Percentiles rank a stretch among this genome's conserved stretches.
These are phyloP conservation scores for Phainopepla nitens DNA, from an alignment of 2,113 vertebrate species.

Conservation along the genomic window DNA sequence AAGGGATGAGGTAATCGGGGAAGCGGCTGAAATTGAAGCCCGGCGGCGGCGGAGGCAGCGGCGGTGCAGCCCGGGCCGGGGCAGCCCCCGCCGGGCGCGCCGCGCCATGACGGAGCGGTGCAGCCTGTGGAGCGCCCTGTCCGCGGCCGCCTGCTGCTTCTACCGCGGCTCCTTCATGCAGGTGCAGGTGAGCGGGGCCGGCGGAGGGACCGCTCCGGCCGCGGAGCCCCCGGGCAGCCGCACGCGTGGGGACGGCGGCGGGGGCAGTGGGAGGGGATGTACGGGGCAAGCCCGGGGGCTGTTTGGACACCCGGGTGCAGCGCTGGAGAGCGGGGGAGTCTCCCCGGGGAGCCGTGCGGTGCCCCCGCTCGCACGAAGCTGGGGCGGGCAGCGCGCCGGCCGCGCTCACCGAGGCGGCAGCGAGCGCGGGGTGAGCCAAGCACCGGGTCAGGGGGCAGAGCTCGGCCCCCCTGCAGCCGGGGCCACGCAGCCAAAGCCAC, in stretches of 20 bases:
- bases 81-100: neutral
- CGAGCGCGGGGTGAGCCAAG: neutral
- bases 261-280: neutral
- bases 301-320: neutral
- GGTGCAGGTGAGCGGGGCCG: slow-evolving; percentile 88
- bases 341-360: neutral
- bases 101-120: slow-evolving; percentile 90
- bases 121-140: slow-evolving; percentile 97
- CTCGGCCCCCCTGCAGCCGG: neutral
- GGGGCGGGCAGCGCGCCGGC: neutral
- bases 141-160: slow-evolving; percentile 97
- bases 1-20: slow-evolving; percentile 80
- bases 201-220: neutral
- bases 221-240: neutral
- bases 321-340: neutral
- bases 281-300: neutral
- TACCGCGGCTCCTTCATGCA: slow-evolving; percentile 98
- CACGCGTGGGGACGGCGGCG: neutral
- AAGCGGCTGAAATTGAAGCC: slow-evolving; percentile 70
- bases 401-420: neutral
- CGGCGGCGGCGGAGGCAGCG: slow-evolving; percentile 61
- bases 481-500: neutral
- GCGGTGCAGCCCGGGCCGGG: neutral
- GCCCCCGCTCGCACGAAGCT: neutral
- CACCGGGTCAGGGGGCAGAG: neutral